A percentile compares a stretch with the other conserved stretches of the same genome.
phyloP scores from a whole-genome alignment of 2,888 invertebrate species.

The Aphodius granarius region DNA sequence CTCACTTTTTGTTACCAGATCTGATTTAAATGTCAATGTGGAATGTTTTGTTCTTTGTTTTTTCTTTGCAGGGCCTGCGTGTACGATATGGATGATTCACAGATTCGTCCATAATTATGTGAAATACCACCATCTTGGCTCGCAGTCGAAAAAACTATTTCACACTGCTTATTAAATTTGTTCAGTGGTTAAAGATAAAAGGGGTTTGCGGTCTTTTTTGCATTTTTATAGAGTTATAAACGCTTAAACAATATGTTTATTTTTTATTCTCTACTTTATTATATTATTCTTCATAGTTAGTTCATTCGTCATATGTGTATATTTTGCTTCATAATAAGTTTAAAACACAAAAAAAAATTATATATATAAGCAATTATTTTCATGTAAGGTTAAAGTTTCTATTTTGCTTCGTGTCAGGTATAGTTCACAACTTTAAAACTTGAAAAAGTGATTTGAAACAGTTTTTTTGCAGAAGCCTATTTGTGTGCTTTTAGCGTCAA shows the following conservation, averaged over 20 bases:
- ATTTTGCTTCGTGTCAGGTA: background rate
- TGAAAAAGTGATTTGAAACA: background rate
- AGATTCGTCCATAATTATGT: background rate
- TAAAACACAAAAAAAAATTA: background rate
- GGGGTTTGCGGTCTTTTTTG: background rate
- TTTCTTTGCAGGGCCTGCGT: slow-evolving; percentile 13
- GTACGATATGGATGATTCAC: background rate
- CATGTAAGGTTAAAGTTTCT: background rate
- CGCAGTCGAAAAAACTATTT: background rate
- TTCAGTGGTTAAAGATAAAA: background rate
- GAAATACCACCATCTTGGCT: background rate
- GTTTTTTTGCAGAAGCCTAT: background rate
- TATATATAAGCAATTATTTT: background rate
- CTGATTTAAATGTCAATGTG: slow-evolving; percentile 40
- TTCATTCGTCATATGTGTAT: background rate
- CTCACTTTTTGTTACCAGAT: slow-evolving; percentile 51
- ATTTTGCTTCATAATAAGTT: background rate
- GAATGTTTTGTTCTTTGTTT: slow-evolving; percentile 23
- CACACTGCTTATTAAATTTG: background rate
- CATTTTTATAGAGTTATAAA: background rate
- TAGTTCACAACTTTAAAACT: background rate
- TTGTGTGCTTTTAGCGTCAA: background rate
- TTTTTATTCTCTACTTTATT: background rate
- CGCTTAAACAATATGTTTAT: background rate
- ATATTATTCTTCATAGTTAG: too few species aligned